Base-by-base conservation (phyloP, 2,113 vertebrate genomes). In the Perca flavescens region DNA sequence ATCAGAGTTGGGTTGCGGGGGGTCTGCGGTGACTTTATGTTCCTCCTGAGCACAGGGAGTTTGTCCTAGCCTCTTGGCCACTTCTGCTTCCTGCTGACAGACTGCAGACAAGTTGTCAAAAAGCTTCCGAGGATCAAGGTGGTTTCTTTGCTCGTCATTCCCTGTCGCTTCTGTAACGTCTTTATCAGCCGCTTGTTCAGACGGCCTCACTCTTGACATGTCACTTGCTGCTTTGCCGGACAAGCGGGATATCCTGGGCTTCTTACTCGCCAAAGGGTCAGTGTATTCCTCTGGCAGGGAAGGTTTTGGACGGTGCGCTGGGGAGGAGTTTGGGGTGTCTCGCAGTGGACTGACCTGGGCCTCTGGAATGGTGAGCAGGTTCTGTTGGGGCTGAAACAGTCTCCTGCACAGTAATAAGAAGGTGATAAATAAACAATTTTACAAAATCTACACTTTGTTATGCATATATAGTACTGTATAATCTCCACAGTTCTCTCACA, bases 221-320 rank as follows among this genome's bases (percentile, higher is more conserved):
- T 95, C 95, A 0, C 95, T 94, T 43, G 93, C 91, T 2, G 90
- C 80, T 75, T 96, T 95, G 85, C 95, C 94, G 3, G 95, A 87
- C 69, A 97, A 54, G 65, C 95, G 97, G 0, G 97, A 98, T 57
- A 98, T 96, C 84, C 97, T 88, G 70, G 95, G 96, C 83, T 97
- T 97, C 90, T 97, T 99, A 85, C 78, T 96, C 84, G 92, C 90
- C 81, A 97, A 66, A 0, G 97, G 96, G 82, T 98, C 97, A 0
- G 96, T 96, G 84, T 97, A 96, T 2, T 98, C 97, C 63, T 93
- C 82, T 3, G 93, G 90, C 1, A 79, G 70, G 22, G 85, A 67
- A 13, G 74, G 88, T 79, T 89, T 94, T 9, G 83, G 86, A 8
- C 74, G 86, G 77, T 97, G 97, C 1, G 96, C 95, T 6, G 96